A percentile compares a stretch with the other conserved stretches of the same genome.
These are phyloP conservation scores for Chaetoderma sp. DNA, from an alignment of 2,888 invertebrate genomes.

Conservation along the genomic window DNA sequence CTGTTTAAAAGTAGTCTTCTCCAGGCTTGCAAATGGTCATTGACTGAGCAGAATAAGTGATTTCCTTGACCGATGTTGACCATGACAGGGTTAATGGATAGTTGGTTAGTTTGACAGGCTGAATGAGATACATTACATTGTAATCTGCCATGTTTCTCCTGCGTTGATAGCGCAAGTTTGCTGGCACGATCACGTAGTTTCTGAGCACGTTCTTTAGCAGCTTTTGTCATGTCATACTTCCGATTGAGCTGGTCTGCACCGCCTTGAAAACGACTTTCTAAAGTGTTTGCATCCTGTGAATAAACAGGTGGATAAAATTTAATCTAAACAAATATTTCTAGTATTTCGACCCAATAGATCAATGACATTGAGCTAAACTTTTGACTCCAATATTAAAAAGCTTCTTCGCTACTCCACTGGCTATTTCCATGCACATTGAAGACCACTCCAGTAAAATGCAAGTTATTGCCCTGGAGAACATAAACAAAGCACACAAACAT, in stretches of 20 bases:
- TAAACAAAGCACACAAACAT: no score
- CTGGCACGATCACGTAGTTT: constrained; percentile 83
- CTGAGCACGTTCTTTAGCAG: constrained; percentile 84
- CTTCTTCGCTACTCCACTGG: no score
- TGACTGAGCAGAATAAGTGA: no score
- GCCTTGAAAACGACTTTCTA: constrained; percentile 79
- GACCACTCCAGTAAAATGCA: no score
- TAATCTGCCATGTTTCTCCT: constrained; percentile 72
- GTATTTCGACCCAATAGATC: background rate
- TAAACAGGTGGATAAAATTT: background rate
- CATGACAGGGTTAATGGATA: no score
- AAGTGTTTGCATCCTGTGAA: constrained; percentile 62
- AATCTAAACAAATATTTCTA: background rate
- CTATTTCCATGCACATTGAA: no score
- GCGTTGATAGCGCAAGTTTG: constrained; percentile 82
- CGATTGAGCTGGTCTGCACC: constrained; percentile 80
- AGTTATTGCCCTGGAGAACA: no score
- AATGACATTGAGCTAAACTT: background rate
- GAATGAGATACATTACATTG: constrained; percentile 71
- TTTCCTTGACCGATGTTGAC: no score
- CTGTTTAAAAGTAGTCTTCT: background rate
- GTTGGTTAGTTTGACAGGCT: background rate
- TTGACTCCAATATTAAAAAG: no score
- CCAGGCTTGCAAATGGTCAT: no score
- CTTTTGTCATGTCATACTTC: constrained; percentile 80